phyloP scores from a whole-genome alignment of 2,113 vertebrate species.

The Muntiacus reevesi region DNA sequence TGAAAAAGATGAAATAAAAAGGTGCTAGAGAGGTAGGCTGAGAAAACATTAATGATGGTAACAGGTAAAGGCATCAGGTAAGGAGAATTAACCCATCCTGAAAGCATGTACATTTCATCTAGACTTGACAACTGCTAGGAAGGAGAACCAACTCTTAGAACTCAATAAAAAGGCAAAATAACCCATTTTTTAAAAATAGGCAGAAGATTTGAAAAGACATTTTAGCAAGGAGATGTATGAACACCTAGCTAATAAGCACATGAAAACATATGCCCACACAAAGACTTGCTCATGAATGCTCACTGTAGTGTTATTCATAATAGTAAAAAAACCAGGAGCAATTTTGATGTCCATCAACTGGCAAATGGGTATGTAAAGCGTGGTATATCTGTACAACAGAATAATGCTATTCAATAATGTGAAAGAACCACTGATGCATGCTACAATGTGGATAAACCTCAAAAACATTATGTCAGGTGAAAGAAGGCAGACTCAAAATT shows the following conservation, averaged over 20 bases:
- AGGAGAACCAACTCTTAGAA: neutral
- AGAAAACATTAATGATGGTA: neutral
- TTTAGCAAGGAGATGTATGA: neutral
- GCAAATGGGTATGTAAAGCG: neutral
- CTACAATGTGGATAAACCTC: neutral
- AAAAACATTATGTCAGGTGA: neutral
- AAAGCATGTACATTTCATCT: neutral
- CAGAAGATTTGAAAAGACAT: neutral
- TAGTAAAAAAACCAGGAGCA: neutral
- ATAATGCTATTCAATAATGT: neutral
- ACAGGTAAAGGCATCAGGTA: neutral
- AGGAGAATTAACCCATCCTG: neutral
- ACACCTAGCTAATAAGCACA: neutral
- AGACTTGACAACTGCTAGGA: neutral
- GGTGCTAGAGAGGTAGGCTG: neutral
- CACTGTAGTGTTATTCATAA: neutral
- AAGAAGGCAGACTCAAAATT: neutral
- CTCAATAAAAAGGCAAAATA: neutral
- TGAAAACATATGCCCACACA: neutral
- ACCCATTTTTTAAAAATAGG: neutral
- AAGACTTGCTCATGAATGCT: neutral
- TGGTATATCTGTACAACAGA: neutral
- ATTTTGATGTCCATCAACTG: neutral
- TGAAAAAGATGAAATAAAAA: neutral
- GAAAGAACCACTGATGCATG: neutral